Percentiles rank a stretch among this genome's conserved stretches.
These are phyloP conservation scores for Penaeus chinensis DNA, from an alignment of 1,140 invertebrate genomes.

Conservation along the genomic window DNA sequence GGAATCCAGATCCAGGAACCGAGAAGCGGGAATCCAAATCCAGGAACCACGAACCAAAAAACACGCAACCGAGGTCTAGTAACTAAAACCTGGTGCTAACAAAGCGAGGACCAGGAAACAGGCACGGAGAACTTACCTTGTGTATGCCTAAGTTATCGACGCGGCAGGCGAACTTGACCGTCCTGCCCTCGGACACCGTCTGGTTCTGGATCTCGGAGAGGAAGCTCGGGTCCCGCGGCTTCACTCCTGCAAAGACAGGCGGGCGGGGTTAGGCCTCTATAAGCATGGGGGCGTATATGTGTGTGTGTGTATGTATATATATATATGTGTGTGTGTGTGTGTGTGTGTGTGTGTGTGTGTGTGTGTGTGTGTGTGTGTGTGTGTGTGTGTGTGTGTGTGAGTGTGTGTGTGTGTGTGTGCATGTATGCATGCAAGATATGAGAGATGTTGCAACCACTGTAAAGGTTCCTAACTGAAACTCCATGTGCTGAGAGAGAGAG, in stretches of 20 bases:
- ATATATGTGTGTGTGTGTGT: conserved; percentile 20
- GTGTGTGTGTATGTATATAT: background rate
- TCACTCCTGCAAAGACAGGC: conserved; percentile 44
- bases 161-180: conserved; percentile 61
- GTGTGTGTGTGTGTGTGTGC: conserved; percentile 25
- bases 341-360: background rate
- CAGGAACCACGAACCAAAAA: too few species aligned
- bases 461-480: background rate
- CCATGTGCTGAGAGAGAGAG: background rate
- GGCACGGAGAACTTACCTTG: conserved; percentile 49
- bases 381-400: conserved; percentile 23
- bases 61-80: too few species aligned
- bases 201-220: conserved; percentile 63
- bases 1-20: too few species aligned
- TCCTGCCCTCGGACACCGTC: conserved; percentile 63
- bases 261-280: background rate
- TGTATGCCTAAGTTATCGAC: conserved; percentile 64
- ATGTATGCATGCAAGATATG: background rate
- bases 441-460: background rate
- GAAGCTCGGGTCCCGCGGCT: conserved; percentile 57
- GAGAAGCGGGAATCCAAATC: too few species aligned
- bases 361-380: background rate
- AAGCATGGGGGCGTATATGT: background rate
- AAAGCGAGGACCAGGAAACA: too few species aligned
- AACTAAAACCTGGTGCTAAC: background rate